Percentiles rank a stretch among this genome's conserved stretches.
phyloP scores from a whole-genome alignment of 2,797 vertebrate species.

The Staurois parvus region DNA sequence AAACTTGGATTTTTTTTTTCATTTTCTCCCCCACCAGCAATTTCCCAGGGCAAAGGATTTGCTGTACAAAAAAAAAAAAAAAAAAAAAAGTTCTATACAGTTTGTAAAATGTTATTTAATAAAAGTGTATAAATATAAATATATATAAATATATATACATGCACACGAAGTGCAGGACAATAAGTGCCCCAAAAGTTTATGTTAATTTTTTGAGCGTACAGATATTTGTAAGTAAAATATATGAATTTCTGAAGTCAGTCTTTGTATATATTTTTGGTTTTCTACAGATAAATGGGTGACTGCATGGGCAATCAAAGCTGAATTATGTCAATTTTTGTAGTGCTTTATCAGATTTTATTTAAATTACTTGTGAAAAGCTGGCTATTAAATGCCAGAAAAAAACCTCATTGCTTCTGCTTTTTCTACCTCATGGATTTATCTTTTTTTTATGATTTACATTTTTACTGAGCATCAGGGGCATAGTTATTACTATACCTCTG shows the following conservation, averaged over 20 bases:
- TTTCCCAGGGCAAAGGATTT: slow-evolving; percentile 84
- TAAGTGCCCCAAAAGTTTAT: slow-evolving; percentile 85
- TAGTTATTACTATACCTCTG: too few species aligned
- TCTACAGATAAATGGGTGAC: slow-evolving; percentile 62
- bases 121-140: slow-evolving; percentile 63
- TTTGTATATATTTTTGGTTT: slow-evolving; percentile 63
- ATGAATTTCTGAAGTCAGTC: slow-evolving; percentile 83
- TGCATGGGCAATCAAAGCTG: slow-evolving; percentile 55
- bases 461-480: too few species aligned
- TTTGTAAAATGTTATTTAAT: slow-evolving; percentile 62
- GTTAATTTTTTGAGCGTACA: slow-evolving; percentile 84
- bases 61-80: slow-evolving; percentile 81
- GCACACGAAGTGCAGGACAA: slow-evolving; percentile 49
- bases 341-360: slow-evolving; percentile 72
- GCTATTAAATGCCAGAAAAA: background rate
- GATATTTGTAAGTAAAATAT: slow-evolving; percentile 89
- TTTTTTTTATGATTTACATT: too few species aligned
- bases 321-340: slow-evolving; percentile 40
- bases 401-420: background rate
- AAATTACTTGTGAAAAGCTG: background rate
- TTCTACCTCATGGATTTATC: background rate
- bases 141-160: slow-evolving; percentile 61
- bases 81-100: slow-evolving; percentile 83
- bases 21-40: slow-evolving; percentile 68
- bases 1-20: background rate